Base-by-base conservation (phyloP, 1,140 invertebrate genomes). In the Plectrocnemia conspersa region DNA sequence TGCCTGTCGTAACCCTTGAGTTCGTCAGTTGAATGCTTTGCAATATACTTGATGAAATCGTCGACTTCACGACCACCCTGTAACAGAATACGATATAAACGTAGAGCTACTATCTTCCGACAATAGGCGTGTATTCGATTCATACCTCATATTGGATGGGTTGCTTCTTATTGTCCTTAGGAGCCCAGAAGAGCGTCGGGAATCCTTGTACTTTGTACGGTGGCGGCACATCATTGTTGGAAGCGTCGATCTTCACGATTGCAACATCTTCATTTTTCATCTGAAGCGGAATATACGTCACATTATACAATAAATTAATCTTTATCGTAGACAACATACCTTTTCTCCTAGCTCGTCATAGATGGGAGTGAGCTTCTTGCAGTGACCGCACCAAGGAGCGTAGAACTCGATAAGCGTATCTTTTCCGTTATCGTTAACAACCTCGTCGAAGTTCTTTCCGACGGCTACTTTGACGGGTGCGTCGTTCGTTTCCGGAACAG, bases 351-450 rank as follows among this genome's bases (percentile, higher is more conserved):
- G 75, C 74, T 99, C 94, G 55, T 97, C 93, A 73, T 82, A 98
- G 40, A 92, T 81, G 19, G 97, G 97, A 1, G 91, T 82, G 13
- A 99, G 77, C 70, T 91, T 93, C 75, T 97, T 97, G 77, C 97
- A 99, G 67, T 99, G 97, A 59, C 96, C 96, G 72, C 97, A 99
- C 95, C 95, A 98, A 0, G 95, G 94, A 24, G 95, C 95, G 75
- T 98, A 98, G 75, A 98, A 98, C 72, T 98, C 95, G 60, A 99
- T 84, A 3, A 99, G 76, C 3, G 91, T 91, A 74, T 99, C 97
- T 68, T 95, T 92, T 21, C 79, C 86, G 62, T 88, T 88, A 67
- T 99, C 88, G 5, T 82, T 87, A 0, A 99, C 93, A 40, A 98
- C 77, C 50, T 98, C 89, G 68, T 98, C 88, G 75, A 98, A 98